Evolutionary conservation across 2,113 vertebrate genomes (phyloP).

Genomic region (Microcebus murinus): DNA sequence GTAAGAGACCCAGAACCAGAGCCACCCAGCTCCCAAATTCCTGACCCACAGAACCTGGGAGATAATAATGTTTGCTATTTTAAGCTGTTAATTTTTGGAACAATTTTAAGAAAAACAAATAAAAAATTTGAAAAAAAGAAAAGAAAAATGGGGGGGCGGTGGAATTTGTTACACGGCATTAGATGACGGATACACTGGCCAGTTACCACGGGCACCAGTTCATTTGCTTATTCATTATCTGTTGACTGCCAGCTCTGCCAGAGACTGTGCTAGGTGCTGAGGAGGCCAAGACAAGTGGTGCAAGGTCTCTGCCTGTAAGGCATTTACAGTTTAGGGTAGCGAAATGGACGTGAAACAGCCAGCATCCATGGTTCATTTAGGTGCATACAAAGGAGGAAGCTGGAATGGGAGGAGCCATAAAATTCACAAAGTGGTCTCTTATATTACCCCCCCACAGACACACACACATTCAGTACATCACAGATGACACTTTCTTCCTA

Average conservation of each 20-base stretch:
- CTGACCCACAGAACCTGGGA: not conserved
- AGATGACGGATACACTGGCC: not conserved
- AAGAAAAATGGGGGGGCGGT: too few relatives aligned
- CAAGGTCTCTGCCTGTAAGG: not conserved
- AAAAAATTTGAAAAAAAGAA: too few relatives aligned
- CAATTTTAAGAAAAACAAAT: too few relatives aligned
- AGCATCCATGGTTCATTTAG: accelerated
- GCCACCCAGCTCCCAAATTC: not conserved
- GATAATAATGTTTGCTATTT: not conserved
- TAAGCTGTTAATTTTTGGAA: not conserved
- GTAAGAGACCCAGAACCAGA: not conserved
- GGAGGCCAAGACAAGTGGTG: not conserved
- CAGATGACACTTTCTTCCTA: not conserved
- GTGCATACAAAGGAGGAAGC: too few relatives aligned
- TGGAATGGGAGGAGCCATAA: accelerated
- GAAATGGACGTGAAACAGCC: not conserved
- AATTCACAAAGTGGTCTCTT: not conserved
- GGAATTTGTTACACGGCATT: not conserved
- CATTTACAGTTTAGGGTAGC: not conserved
- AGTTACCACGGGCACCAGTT: not conserved
- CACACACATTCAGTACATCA: not conserved
- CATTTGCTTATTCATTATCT: not conserved
- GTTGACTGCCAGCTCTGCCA: not conserved
- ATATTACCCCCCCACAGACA: accelerated
- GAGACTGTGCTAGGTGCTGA: not conserved